Base-by-base conservation (phyloP, 2,888 invertebrate genomes). In the Falcaria lacertinaria region DNA sequence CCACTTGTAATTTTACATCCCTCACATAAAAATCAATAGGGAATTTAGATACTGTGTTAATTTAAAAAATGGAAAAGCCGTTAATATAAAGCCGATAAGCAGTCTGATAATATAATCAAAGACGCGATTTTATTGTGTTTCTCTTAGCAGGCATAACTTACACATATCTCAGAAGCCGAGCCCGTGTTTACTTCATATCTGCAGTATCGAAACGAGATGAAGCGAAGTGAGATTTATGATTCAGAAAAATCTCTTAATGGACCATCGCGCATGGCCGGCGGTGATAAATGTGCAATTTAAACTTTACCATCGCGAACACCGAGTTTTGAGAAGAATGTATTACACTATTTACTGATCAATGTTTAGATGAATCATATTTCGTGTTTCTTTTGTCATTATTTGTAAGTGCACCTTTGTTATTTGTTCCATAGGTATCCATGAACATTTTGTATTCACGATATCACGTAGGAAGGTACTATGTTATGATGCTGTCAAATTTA, bases 241-340 rank as follows among this genome's bases (percentile, higher is more conserved):
- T 77, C 80, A 85, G 87, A 86, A 86, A 85, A 85, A 88, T 87
- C 82, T 86, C 82, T 83, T 89, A 88, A 89, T 89, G 87, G 85
- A 86, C 77, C 79, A 74, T 76, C 75, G 73, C 79, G 83, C 79
- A 80, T 80, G 82, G 74, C 76, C 79, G 66, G 64, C 57, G 64
- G 79, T 86, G 88, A 89, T 88, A 87, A 87, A 89, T 89, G 88
- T 87, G 80, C 87, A 88, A 87, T 88, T 80, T 83, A 75, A 85
- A 88, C 84, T 87, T 86, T 74, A 79, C 76, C 81, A 86, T 84
- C 82, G 83, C 83, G 79, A 74, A 74, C 75, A 78, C 80, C 72
- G 79, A 88, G 82, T 87, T 88, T 85, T 83, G 86, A 87, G 85
- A 82, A 64, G 58, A 60, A 87, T 80, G 75, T 74, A 78, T 77